These are phyloP conservation scores for Phaetusa simplex DNA, from an alignment of 2,113 vertebrate species.

Conservation along the genomic window DNA sequence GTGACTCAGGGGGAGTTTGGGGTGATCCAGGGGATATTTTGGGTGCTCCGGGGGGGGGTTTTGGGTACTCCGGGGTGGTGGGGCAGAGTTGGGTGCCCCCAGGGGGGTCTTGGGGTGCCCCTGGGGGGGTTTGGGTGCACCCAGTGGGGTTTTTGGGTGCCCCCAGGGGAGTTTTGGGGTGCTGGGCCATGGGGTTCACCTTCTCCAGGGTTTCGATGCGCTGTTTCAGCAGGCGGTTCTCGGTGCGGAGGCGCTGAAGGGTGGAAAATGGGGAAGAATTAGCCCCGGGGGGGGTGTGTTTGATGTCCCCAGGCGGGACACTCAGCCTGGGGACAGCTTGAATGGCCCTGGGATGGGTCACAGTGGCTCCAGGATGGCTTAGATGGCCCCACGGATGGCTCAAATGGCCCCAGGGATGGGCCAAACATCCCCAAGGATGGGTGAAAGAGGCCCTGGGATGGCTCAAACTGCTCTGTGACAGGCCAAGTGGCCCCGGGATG, in stretches of 20 bases:
- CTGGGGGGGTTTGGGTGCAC: not conserved
- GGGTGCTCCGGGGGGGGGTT: not conserved
- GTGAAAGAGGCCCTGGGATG: not conserved
- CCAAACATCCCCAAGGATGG: not conserved
- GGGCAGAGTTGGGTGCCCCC: not conserved
- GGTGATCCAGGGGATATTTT: not conserved
- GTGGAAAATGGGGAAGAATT: not conserved
- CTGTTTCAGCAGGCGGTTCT: slow-evolving; percentile 93
- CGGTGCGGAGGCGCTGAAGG: slow-evolving; percentile 86
- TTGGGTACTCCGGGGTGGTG: too few relatives aligned
- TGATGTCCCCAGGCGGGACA: not conserved
- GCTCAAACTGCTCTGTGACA: not conserved
- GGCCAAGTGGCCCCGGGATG: not conserved
- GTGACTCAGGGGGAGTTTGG: not conserved
- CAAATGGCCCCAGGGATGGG: not conserved
- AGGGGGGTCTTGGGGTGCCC: too few relatives aligned
- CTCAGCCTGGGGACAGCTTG: not conserved
- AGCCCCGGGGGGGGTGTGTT: rapidly evolving
- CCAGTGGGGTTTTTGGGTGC: not conserved
- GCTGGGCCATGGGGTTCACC: slow-evolving; percentile 67
- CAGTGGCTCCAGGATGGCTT: not conserved
- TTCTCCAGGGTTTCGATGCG: slow-evolving; percentile 95
- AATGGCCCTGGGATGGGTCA: not conserved
- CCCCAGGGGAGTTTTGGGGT: not conserved
- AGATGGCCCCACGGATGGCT: not conserved